These are phyloP conservation scores for Pterophyllum scalare DNA, from an alignment of 2,113 vertebrate genomes.

Conservation along the genomic window DNA sequence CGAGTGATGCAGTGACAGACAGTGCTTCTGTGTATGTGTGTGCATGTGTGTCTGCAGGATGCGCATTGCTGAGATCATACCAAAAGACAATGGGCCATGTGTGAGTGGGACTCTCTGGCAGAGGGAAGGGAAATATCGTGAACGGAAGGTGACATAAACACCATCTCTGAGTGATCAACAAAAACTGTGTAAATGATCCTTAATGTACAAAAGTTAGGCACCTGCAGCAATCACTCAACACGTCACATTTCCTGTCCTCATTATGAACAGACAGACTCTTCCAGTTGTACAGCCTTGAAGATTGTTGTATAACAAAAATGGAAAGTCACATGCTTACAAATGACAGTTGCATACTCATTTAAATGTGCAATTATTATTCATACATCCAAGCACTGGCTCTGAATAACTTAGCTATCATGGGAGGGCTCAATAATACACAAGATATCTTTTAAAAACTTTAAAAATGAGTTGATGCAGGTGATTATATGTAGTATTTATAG, in stretches of 20 bases:
- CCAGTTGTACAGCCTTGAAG: neutral
- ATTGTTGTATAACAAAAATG: neutral
- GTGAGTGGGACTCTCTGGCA: constrained; percentile 72
- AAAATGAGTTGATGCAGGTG: neutral
- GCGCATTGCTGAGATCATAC: constrained; percentile 79
- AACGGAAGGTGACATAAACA: constrained; percentile 63
- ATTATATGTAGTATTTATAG: neutral
- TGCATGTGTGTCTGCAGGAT: constrained; percentile 47
- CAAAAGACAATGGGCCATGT: constrained; percentile 77
- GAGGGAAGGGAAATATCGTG: constrained; percentile 66
- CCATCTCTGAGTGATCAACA: constrained; percentile 29
- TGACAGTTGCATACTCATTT: neutral
- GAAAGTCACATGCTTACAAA: neutral
- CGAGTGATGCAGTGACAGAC: constrained; percentile 72
- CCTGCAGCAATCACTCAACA: constrained; percentile 34
- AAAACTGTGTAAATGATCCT: neutral
- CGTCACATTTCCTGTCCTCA: constrained; percentile 2
- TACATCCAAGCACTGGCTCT: neutral
- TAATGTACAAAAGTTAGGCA: constrained; percentile 23
- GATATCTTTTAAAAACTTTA: neutral
- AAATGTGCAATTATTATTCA: neutral
- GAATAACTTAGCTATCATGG: neutral
- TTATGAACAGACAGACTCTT: neutral
- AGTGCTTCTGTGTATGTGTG: constrained; percentile 68
- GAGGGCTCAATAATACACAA: accelerated